These are phyloP conservation scores for Leucoma salicis DNA, from an alignment of 2,888 invertebrate species.

Conservation along the genomic window DNA sequence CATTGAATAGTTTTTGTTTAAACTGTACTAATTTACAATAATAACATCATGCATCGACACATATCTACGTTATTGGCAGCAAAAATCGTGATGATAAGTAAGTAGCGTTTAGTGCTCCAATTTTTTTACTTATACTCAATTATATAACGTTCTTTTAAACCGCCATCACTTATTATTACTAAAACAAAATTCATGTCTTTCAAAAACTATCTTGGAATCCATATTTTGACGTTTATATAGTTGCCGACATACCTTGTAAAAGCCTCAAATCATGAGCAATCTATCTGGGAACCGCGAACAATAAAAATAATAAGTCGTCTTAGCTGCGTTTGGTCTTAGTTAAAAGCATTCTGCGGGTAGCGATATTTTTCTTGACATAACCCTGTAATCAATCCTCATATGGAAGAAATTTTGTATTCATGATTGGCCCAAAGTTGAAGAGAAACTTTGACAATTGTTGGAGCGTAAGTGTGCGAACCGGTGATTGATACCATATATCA, in stretches of 20 bases:
- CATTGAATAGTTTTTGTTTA: no score
- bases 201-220: constrained; percentile 16
- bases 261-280: constrained; percentile 73
- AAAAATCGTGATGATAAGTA: background rate
- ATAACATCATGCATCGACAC: no score
- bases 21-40: no score
- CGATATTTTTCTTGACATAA: constrained; percentile 18
- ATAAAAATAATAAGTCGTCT: constrained; percentile 78
- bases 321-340: constrained; percentile 30
- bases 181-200: constrained; percentile 13
- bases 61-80: no score
- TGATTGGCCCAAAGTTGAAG: no score
- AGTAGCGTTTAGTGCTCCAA: background rate
- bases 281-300: constrained; percentile 68
- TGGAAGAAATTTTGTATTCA: no score
- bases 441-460: no score
- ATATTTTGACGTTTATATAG: constrained; percentile 44
- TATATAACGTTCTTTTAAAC: background rate
- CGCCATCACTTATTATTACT: constrained; percentile 4
- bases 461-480: no score
- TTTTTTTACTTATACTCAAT: background rate
- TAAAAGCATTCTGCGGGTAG: constrained; percentile 4
- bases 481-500: no score
- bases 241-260: constrained; percentile 56
- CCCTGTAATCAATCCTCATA: no score